A percentile compares a stretch with the other conserved stretches of the same genome.
Evolutionary conservation across 2,113 vertebrate genomes (phyloP).

Genomic region (Romanogobio albipinnatus): DNA sequence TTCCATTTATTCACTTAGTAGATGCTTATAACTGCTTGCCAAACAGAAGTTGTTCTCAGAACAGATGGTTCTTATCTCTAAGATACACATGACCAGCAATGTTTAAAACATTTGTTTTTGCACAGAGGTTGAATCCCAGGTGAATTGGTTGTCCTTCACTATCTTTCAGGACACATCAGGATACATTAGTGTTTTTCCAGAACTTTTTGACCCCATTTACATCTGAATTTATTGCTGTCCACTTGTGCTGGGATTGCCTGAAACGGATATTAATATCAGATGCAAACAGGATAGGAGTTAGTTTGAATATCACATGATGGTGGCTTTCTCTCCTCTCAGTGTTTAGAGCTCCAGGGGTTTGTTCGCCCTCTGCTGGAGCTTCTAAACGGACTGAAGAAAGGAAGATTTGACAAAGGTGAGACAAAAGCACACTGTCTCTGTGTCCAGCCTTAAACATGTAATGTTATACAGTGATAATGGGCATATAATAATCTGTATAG

Average conservation of each 20-base stretch:
- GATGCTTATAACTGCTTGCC: not conserved
- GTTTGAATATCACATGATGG: not conserved
- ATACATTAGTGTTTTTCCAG: not conserved
- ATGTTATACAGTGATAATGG: not conserved
- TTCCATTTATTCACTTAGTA: not conserved
- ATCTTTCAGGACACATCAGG: not conserved
- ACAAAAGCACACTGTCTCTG: constrained; percentile 4
- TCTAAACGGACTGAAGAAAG: constrained; percentile 86
- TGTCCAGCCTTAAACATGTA: not conserved
- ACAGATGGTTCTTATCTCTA: not conserved
- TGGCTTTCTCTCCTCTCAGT: constrained; percentile 71
- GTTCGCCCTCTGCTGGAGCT: constrained; percentile 86
- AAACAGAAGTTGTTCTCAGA: not conserved
- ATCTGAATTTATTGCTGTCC: not conserved
- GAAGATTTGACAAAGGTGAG: constrained; percentile 87
- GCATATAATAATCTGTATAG: not conserved
- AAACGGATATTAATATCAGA: not conserved
- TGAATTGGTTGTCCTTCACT: not conserved
- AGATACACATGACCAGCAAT: not conserved
- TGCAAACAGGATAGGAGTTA: not conserved
- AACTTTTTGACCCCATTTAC: not conserved
- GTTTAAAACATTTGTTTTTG: not conserved
- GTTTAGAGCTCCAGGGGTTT: constrained; percentile 88
- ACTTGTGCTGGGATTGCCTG: not conserved
- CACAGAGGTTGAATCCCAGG: not conserved